Conservation (phyloP, 2,113 vertebrate species). For the Bolborhynchus lineola region DNA sequence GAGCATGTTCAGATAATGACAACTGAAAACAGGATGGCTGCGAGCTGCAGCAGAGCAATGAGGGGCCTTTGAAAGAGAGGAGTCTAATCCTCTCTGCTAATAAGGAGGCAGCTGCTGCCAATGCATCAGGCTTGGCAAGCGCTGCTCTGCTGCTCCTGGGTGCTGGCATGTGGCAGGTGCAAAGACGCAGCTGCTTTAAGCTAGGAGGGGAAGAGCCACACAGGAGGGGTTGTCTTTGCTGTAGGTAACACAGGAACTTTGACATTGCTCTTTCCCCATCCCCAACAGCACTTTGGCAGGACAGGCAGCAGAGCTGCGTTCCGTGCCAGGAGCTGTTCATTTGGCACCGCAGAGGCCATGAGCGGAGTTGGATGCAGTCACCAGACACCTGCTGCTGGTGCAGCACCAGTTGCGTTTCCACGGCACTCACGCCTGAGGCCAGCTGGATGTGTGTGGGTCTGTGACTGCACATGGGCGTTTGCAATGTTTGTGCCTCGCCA, state of each 20-base stretch:
- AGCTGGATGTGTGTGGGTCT: background rate
- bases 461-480: background rate
- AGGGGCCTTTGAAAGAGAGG: constrained; percentile 45
- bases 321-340: background rate
- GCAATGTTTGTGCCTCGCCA: fast-evolving
- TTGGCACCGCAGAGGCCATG: background rate
- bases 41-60: background rate
- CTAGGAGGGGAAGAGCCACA: no score
- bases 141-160: background rate
- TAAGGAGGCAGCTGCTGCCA: background rate
- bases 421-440: background rate
- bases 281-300: background rate
- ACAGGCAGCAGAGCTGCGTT: background rate
- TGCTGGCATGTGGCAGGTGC: background rate
- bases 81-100: constrained; percentile 3
- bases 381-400: background rate
- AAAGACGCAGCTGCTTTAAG: background rate
- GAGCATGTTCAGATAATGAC: constrained; percentile 16
- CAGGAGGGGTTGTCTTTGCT: background rate
- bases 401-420: background rate
- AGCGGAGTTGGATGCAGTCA: no score
- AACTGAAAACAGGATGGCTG: constrained; percentile 27
- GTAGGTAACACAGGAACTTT: background rate
- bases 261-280: no score
- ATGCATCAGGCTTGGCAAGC: background rate